These are phyloP conservation scores for Hetaerina titia DNA, from an alignment of 2,888 invertebrate genomes.

Conservation along the genomic window DNA sequence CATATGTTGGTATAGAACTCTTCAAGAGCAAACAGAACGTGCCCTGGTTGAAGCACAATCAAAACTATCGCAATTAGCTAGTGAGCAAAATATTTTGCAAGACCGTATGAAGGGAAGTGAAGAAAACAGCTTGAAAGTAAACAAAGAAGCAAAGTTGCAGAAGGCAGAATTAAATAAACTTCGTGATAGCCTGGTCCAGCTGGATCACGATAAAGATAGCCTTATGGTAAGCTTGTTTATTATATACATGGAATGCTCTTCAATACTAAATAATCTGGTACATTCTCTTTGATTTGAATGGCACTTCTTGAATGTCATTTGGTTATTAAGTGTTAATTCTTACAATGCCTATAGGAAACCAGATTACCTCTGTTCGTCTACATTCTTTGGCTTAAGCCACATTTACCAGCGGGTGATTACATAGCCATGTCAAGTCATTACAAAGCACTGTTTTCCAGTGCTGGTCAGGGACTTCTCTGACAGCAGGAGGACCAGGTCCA, in stretches of 20 bases:
- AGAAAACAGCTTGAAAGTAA: constrained; percentile 80
- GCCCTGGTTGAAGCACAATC: constrained; percentile 85
- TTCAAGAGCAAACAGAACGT: constrained; percentile 88
- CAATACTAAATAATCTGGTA: too few relatives aligned
- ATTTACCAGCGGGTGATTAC: too few relatives aligned
- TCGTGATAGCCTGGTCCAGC: constrained; percentile 81
- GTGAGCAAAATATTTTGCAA: constrained; percentile 82
- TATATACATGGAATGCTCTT: too few relatives aligned
- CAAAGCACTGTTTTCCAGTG: too few relatives aligned
- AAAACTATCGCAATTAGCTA: constrained; percentile 83
- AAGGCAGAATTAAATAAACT: constrained; percentile 83
- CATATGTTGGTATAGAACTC: constrained; percentile 78
- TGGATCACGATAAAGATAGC: constrained; percentile 87
- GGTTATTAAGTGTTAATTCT: too few relatives aligned
- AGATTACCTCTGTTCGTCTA: too few relatives aligned
- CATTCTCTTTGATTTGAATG: background rate
- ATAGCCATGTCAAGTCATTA: too few relatives aligned
- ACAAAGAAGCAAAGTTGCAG: constrained; percentile 80
- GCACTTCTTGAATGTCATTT: too few relatives aligned
- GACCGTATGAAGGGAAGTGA: constrained; percentile 78
- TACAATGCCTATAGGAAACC: too few relatives aligned
- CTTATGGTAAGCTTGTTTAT: constrained; percentile 78
- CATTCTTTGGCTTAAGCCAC: too few relatives aligned
- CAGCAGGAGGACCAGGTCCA: too few relatives aligned
- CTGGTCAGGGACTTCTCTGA: too few relatives aligned